Evolutionary conservation across 2,888 invertebrate genomes (phyloP), one percentile per base, ranked within the genome.

Genomic region (Chrysomela aeneicollis): DNA sequence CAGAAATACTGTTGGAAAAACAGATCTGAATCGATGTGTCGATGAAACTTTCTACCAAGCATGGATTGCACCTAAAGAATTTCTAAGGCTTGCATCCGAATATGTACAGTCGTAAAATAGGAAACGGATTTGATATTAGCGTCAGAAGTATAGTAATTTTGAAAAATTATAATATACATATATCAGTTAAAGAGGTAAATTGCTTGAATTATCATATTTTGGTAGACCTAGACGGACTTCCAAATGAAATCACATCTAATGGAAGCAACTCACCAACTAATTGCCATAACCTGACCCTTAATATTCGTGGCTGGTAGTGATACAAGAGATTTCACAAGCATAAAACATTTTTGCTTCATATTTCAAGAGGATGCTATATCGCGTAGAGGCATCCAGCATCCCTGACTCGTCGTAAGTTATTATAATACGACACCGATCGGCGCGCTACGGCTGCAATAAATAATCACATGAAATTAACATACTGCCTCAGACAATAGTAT

Each of bases 381-480:
- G 42, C 4, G n/a, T n/a, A 37, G 57, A 52, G 60, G 60, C 42
- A 52, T 61, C 59, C 62, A 67, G 15, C 42, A 15, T 42, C 42
- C 12, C n/a, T 12, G 15, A 63, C 66, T 67, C 65, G 63, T 70
- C 74, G 75, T 74, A 73, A 71, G 72, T 76, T 77, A 77, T 74
- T 75, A 78, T 76, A 77, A 77, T 76, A 74, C 74, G 74, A 74
- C 73, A 73, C 71, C 70, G 69, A 71, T 73, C 73, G 74, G 73
- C 73, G 73, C 74, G 72, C 3, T 75, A 74, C 74, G 77, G 76
- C 74, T 74, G 73, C 76, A 75, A 77, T 78, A 78, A 78, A 77
- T 77, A 78, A 78, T 77, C 74, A 76, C 76, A 72, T 69, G 73
- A 73, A 78, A 79, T 78, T 79, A 78, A 78, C 78, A 79, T 79